phyloP scores from a whole-genome alignment of 2,797 vertebrate species.

The Platalea minor region DNA sequence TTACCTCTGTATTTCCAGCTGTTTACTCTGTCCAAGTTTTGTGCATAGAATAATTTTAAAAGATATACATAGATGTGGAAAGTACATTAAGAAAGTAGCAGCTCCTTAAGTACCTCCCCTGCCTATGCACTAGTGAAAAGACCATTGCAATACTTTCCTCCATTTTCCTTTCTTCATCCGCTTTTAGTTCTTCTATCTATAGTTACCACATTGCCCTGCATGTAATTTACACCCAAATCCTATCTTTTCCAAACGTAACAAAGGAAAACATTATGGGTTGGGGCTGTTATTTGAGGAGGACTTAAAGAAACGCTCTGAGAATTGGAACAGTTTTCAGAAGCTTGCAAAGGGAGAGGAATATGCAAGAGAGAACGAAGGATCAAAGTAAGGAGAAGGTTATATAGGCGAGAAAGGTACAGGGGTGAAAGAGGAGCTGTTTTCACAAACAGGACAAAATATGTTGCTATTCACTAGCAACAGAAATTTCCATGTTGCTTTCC shows the following conservation, averaged over 20 bases:
- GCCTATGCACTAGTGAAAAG: neutral
- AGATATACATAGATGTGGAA: neutral
- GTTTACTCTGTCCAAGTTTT: neutral
- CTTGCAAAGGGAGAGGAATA: neutral
- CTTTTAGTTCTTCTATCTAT: neutral
- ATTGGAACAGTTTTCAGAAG: neutral
- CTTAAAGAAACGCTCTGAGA: neutral
- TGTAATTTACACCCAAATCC: neutral
- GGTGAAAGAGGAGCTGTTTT: neutral
- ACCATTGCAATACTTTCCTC: neutral
- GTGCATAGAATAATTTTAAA: neutral
- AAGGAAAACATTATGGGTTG: neutral
- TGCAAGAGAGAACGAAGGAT: neutral
- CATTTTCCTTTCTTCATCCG: neutral
- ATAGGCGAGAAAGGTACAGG: neutral
- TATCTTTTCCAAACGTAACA: neutral
- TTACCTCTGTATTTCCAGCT: neutral
- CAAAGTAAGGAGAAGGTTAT: neutral
- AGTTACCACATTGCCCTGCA: neutral
- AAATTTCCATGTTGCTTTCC: neutral
- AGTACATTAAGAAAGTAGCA: neutral
- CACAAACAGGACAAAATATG: neutral
- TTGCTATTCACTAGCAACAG: neutral
- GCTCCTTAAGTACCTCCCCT: neutral
- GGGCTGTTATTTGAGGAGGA: neutral